Evolutionary conservation across 2,113 vertebrate genomes (phyloP), one percentile per base, ranked within the genome.

Genomic region (Pomatostomus ruficeps): DNA sequence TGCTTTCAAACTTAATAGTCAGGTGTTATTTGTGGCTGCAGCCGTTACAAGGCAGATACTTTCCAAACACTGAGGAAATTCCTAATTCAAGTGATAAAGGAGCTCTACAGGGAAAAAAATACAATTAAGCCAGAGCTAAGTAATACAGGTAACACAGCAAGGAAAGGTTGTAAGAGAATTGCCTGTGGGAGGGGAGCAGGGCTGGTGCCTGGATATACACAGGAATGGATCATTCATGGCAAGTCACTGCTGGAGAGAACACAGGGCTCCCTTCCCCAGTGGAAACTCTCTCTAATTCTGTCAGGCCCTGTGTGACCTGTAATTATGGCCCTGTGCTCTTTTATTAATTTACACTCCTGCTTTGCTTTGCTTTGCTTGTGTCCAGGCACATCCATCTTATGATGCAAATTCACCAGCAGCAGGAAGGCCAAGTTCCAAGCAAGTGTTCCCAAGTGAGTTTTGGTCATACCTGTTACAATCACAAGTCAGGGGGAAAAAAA

Each of bases 151-250:
- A 49, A 68, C 26, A 51, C 19, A 40, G 22, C 31, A 59, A 46
- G 29, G 45, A n/a, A 51, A 52, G 20, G 49, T 38, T 83, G 35
- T 23, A 26, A 62, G 46, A 62, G 33, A 57, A 58, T 62, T 55
- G 21, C 40, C 26, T 36, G 22, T 26, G 45, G 36, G 36, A 73
- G 13, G 6, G 19, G 18, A 12, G 42, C 35, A 67, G 49, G 51
- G 33, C 26, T 38, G 7, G 48, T 35, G 45, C 73, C 29, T 8
- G 10, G 10, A 28, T 3, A 6, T 7, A 4, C 23, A 8, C 11
- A 19, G 0, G 0, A 62, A 63, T 6, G 12, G 33, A 45, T 46
- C 14, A 1, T 21, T 49, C 55, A 11, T 12, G 48, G 48, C 36
- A 87, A 48, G 29, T 67, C 55, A 42, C 31, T 40, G 58, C 11